Evolutionary conservation across 2,797 vertebrate genomes (phyloP), one percentile per base, ranked within the genome.

Genomic region (Notoglanidium macrostoma): DNA sequence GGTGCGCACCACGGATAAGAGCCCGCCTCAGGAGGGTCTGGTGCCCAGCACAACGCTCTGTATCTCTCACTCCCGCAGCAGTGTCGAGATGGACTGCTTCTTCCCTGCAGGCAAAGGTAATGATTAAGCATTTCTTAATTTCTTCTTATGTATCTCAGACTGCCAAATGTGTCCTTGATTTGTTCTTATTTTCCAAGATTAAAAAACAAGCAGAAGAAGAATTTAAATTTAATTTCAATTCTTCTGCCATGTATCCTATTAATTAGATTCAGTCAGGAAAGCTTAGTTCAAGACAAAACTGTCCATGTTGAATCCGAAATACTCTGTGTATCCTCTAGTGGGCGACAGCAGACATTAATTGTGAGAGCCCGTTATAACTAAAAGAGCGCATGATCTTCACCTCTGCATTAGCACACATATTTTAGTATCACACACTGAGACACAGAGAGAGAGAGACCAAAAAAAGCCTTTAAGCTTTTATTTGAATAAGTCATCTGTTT

Each of bases 1-100:
- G 92, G 97, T 99, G 1, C 94, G 97, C 21, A 98, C 97, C 89
- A 99, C 97, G 0, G 98, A 99, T 21, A 92, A 97, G 72, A 98
- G 94, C 88, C 98, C 98, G 0, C 96, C 97, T 0, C 97, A 96
- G 92, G 98, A 99, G 90, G 98, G 98, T 14, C 96, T 99, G 93
- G 98, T 99, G 0, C 98, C 98, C 93, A 97, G 97, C 94, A 96
- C 97, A 0, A 70, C 96, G 0, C 97, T 99, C 85, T 99, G 98
- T 67, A 95, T 99, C 89, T 98, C 98, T 32, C 98, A 98, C 91
- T 99, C 98, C 0, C 96, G 98, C n/a, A 99, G 98, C 95, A 99
- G 98, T 0, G 97, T 99, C 91, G 98, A 99, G 94, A 99, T 99
- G 98, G 95, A 99, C 97, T 97, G 98, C 95, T 96, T 98, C 96